Evolutionary conservation across 1,140 invertebrate species (phyloP), one percentile per base, ranked within the genome.

Genomic region (Plutomurus gul): DNA sequence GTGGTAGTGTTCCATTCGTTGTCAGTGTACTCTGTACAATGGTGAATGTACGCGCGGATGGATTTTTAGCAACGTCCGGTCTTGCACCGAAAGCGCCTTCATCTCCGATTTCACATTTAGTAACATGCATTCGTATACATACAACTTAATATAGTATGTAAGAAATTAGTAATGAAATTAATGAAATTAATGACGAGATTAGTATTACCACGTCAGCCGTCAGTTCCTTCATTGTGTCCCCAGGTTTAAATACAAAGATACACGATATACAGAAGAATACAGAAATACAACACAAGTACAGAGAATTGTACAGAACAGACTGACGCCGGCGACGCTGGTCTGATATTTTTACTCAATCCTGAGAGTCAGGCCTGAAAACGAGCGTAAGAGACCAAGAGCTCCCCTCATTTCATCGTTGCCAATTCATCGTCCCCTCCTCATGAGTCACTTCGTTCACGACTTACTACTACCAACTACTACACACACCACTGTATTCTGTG

Each of bases 161-260:
- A 22, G 13, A 33, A 65, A 65, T 36, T 65, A 56, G 51, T 25
- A 65, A 56, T 72, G 39, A 72, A 72, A 40, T 16, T 43, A 65
- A 11, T 37, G 36, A 71, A 46, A 46, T 47, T 74, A 46, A 74
- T 74, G 27, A 33, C 43, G 43, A n/a, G n/a, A 49, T 56, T n/a
- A 36, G 25, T 70, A 49, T 43, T 77, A 80, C 79, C 56, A 80
- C 79, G 65, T 80, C 79, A 46, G 46, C 75, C 39, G 75, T 49
- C 25, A 80, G 75, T 76, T 80, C 79, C 79, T 80, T 80, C 79
- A 80, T 80, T 22, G 20, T 79, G 40, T 80, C 73, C 40, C 30
- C 74, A 49, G 51, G 39, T 75, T 70, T 73, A 73, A 76, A 36
- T 76, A 72, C 39, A 39, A 71, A 40, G 43, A 80, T 76, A 80